Base-by-base conservation (phyloP, 2,797 vertebrate genomes). In the Pseudomugil tenellus region DNA sequence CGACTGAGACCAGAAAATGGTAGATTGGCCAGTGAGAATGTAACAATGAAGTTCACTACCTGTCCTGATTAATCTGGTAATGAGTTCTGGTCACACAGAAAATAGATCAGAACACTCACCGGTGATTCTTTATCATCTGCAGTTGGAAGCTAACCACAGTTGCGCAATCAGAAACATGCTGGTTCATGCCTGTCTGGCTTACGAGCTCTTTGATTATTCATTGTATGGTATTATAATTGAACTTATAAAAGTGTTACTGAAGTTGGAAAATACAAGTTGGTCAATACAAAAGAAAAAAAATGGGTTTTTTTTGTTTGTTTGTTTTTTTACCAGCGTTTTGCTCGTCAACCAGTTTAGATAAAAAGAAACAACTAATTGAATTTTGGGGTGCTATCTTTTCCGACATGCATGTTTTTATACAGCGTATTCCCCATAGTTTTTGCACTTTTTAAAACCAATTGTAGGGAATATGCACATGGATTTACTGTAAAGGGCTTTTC, bases 1-100 rank as follows among this genome's bases (percentile, higher is more conserved):
- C 76, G 46, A 54, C 57, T 51, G 59, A 84, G 57, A 57, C 74
- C 14, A 39, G 35, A 63, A 56, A 72, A 64, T 67, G 41, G 57
- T 25, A 48, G 52, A 28, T 26, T 46, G 59, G 65, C 60, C 52
- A 58, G 31, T 23, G 54, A 66, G 26, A 43, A 49, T 23, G 29
- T 16, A 58, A 56, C 49, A 58, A 34, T 41, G 59, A 63, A 43
- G 12, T 64, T 73, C 2, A 19, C 7, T 31, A 59, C 3, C 5
- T 48, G 8, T 68, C 59, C 52, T 64, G 41, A 48, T 32, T 7
- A 35, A 37, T 62, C 70, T 21, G 32, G 48, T 39, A 52, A 23
- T 37, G 6, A 26, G 17, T n/a, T 23, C 35, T 25, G 26, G 6
- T 59, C 57, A 68, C 48, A 68, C 17, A 23, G 5, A 39, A 71